These are phyloP conservation scores for Poeciliopsis prolifica DNA, from an alignment of 2,113 vertebrate species.

Conservation along the genomic window DNA sequence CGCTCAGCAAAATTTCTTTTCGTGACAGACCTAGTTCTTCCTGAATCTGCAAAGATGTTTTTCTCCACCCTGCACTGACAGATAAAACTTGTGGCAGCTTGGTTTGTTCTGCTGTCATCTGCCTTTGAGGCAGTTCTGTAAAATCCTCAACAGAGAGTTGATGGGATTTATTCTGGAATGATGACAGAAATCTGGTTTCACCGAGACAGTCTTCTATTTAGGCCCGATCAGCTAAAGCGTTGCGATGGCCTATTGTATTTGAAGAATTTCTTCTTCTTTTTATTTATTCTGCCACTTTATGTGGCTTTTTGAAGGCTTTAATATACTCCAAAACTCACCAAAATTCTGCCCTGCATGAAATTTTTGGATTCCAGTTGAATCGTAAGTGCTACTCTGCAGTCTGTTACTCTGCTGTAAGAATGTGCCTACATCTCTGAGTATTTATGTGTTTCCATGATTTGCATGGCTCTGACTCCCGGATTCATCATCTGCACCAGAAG, in stretches of 20 bases:
- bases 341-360: too few species aligned
- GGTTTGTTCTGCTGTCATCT: slow-evolving; percentile 11
- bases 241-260: too few species aligned
- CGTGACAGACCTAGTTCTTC: too few species aligned
- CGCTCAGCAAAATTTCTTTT: too few species aligned
- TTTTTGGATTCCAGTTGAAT: too few species aligned
- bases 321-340: too few species aligned
- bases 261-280: too few species aligned
- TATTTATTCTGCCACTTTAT: too few species aligned
- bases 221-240: too few species aligned
- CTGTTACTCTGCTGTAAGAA: not conserved
- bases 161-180: not conserved
- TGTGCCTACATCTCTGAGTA: not conserved
- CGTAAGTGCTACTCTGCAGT: too few species aligned
- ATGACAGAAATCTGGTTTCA: too few species aligned
- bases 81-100: slow-evolving; percentile 39
- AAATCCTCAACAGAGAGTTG: not conserved
- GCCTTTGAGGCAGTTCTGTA: slow-evolving; percentile 5
- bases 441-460: slow-evolving; percentile 41
- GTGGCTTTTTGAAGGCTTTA: too few species aligned
- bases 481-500: slow-evolving; percentile 62
- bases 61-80: slow-evolving; percentile 18
- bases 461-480: slow-evolving; percentile 25
- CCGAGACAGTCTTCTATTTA: not conserved
- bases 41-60: slow-evolving; percentile 71